Base-by-base conservation (phyloP, 2,888 invertebrate genomes). In the Incurvaria masculella region DNA sequence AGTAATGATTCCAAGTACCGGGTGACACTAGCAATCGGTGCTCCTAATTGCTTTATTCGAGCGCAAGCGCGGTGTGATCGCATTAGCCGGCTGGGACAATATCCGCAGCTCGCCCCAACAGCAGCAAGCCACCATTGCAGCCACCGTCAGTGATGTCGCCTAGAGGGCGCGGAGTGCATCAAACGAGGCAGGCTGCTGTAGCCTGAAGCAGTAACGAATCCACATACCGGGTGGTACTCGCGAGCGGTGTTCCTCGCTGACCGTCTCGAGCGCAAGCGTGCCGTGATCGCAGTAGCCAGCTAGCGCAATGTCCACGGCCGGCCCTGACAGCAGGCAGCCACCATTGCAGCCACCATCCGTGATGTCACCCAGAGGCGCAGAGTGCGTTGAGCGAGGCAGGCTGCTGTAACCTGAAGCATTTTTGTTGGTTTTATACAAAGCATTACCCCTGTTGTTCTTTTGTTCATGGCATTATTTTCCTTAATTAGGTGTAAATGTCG, bases 381-480 rank as follows among this genome's bases (percentile, higher is more conserved):
- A 89, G 75, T 91, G 90, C 60, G 90, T 90, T 49, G 91, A 91
- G 54, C 92, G 82, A 21, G 92, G 91, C 60, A 92, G 79, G 70
- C 90, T 91, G 72, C 89, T 90, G 74, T 92, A 92, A 50, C 91
- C 91, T 89, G 56, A 4, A 33, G 14, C 33, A n/a, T n/a, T n/a
- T n/a, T n/a, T n/a, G n/a, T n/a, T n/a, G n/a, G n/a, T n/a, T n/a
- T n/a, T n/a, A n/a, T n/a, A n/a, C n/a, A n/a, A n/a, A n/a, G n/a
- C n/a, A n/a, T n/a, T n/a, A n/a, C n/a, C n/a, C n/a, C n/a, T n/a
- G n/a, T n/a, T n/a, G n/a, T n/a, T n/a, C n/a, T n/a, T n/a, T n/a
- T n/a, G n/a, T n/a, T n/a, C n/a, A n/a, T n/a, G n/a, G n/a, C n/a
- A n/a, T n/a, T n/a, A n/a, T n/a, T n/a, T n/a, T n/a, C n/a, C n/a